Evolutionary conservation across 2,888 invertebrate species (phyloP).

Genomic region (Nowickia ferox): DNA sequence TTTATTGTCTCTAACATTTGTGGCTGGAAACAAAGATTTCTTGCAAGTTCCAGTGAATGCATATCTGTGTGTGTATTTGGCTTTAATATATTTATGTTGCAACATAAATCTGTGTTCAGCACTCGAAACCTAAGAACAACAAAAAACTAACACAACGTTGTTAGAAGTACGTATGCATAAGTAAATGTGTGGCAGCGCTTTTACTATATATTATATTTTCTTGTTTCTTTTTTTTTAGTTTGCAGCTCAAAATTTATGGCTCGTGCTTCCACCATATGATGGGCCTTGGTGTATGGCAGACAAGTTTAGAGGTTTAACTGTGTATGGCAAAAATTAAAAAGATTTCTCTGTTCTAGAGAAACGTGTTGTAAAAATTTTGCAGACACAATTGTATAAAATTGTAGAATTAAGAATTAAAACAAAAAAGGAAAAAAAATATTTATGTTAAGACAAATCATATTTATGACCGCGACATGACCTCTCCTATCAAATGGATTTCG

Average conservation of each 20-base stretch:
- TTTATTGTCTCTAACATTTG: constrained; percentile 51
- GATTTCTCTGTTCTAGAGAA: constrained; percentile 70
- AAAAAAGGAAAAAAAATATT: constrained; percentile 41
- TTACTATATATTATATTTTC: no score
- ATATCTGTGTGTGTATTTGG: not conserved
- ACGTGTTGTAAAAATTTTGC: constrained; percentile 60
- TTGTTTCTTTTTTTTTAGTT: constrained; percentile 39
- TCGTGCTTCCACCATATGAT: constrained; percentile 62
- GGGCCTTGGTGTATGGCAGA: constrained; percentile 42
- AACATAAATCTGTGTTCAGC: constrained; percentile 79
- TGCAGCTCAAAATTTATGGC: constrained; percentile 77
- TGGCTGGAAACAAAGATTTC: constrained; percentile 20
- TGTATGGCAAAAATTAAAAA: constrained; percentile 70
- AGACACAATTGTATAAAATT: constrained; percentile 15
- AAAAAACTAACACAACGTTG: constrained; percentile 57
- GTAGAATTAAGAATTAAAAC: not conserved
- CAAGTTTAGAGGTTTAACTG: constrained; percentile 72
- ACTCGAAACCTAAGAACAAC: constrained; percentile 70
- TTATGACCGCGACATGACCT: constrained; percentile 82
- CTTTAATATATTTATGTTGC: constrained; percentile 64
- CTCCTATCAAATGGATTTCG: constrained; percentile 60
- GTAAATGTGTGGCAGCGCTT: constrained; percentile 18
- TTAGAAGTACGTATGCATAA: constrained; percentile 28
- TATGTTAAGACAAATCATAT: constrained; percentile 73
- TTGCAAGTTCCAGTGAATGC: not conserved